phyloP scores from a whole-genome alignment of 2,113 vertebrate species.

The Ivindomyrus marchei region DNA sequence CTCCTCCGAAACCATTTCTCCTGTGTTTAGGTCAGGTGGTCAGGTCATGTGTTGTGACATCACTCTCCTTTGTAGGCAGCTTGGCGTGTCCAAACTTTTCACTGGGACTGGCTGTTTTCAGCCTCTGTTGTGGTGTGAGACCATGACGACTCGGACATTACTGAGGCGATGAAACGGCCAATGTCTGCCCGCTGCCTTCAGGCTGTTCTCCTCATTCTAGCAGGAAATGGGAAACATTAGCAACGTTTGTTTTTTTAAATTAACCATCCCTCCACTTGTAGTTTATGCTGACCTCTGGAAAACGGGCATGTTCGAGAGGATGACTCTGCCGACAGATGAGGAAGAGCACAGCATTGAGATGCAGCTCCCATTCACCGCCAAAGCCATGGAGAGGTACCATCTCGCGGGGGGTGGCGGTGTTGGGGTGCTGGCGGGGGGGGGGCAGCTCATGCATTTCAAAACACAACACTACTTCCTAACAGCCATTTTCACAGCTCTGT shows the following conservation, averaged over 20 bases:
- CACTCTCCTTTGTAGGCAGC: not conserved
- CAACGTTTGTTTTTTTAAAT: not conserved
- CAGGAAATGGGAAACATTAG: not conserved
- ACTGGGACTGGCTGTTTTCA: not conserved
- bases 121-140: not conserved
- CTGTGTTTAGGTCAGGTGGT: no score
- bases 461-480: not conserved
- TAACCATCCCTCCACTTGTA: constrained; percentile 42
- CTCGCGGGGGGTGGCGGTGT: not conserved
- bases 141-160: not conserved
- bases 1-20: no score
- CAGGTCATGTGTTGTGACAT: not conserved
- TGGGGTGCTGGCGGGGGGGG: not conserved
- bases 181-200: not conserved
- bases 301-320: constrained; percentile 98
- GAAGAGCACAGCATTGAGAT: constrained; percentile 99
- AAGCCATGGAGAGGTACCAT: constrained; percentile 98
- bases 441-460: not conserved
- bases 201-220: not conserved
- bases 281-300: constrained; percentile 98
- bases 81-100: not conserved
- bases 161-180: not conserved
- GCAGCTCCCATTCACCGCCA: constrained; percentile 99
- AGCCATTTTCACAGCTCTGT: not conserved
- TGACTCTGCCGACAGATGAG: constrained; percentile 95